These are phyloP conservation scores for Blomia tropicalis DNA, from an alignment of 2,888 invertebrate genomes.

Conservation along the genomic window DNA sequence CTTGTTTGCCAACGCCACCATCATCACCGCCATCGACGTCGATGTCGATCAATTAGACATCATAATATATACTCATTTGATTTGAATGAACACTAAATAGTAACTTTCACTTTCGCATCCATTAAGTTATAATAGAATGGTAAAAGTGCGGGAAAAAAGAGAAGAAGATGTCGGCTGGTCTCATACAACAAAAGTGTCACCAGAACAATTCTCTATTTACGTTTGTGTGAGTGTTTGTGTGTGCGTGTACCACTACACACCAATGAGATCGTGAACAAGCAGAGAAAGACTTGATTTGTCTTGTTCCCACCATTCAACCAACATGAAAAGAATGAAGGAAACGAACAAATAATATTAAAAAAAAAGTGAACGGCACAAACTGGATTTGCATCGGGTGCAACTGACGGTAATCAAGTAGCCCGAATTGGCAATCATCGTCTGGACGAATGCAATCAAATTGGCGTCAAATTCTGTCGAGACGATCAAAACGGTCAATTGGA, in stretches of 20 bases:
- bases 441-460: conserved; percentile 13
- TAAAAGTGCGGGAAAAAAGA: conserved; percentile 2
- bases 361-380: too few species aligned
- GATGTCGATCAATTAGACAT: too few species aligned
- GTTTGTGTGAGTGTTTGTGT: too few species aligned
- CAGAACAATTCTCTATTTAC: neutral
- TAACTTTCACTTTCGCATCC: conserved; percentile 4
- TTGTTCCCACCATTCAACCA: neutral
- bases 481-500: neutral
- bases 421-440: neutral
- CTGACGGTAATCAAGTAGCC: neutral
- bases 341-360: too few species aligned
- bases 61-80: too few species aligned
- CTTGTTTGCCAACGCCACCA: too few species aligned
- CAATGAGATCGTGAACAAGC: too few species aligned
- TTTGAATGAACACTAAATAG: too few species aligned
- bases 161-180: neutral
- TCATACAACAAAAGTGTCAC: conserved; percentile 1
- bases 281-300: too few species aligned
- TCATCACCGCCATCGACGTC: too few species aligned
- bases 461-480: conserved; percentile 2
- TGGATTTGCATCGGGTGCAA: conserved; percentile 10
- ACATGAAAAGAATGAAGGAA: too few species aligned
- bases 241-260: too few species aligned
- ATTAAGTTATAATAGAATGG: neutral